Evolutionary conservation across 2,797 vertebrate genomes (phyloP).

Genomic region (Knipowitschia caucasica): DNA sequence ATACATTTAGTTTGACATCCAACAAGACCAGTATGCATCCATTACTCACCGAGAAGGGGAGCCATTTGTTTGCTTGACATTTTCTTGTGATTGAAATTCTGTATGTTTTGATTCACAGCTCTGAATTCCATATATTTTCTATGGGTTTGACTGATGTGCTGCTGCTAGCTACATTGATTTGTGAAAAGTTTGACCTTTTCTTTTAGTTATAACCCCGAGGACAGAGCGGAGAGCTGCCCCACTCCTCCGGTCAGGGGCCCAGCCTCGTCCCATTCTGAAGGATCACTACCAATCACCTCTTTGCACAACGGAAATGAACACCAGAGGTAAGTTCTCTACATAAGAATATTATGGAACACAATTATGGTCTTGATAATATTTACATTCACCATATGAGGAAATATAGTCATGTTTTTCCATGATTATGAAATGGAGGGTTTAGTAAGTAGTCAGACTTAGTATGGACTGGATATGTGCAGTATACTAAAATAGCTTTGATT

Average conservation of each 20-base stretch:
- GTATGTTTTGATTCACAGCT: constrained; percentile 18
- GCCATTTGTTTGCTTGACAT: constrained; percentile 3
- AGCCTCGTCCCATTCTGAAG: constrained; percentile 82
- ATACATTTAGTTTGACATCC: neutral
- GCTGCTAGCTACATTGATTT: constrained; percentile 18
- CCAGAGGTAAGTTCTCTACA: constrained; percentile 70
- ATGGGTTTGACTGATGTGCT: constrained; percentile 39
- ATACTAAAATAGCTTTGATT: neutral
- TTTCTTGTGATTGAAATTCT: constrained; percentile 27
- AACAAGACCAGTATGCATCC: constrained; percentile 4
- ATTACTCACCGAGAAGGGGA: neutral
- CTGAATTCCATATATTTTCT: constrained; percentile 25
- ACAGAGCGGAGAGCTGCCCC: constrained; percentile 64
- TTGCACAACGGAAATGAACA: constrained; percentile 79
- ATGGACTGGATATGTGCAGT: neutral
- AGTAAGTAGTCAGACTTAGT: too few relatives aligned
- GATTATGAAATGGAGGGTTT: too few relatives aligned
- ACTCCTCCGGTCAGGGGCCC: constrained; percentile 85
- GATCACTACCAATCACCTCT: constrained; percentile 78
- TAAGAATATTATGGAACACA: constrained; percentile 70
- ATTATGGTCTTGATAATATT: neutral
- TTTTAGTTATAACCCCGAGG: constrained; percentile 82
- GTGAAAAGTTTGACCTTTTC: constrained; percentile 31
- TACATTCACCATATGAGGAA: neutral
- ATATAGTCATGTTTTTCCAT: neutral